These are phyloP conservation scores for Ophion costatus DNA, from an alignment of 2,888 invertebrate genomes.

Conservation along the genomic window DNA sequence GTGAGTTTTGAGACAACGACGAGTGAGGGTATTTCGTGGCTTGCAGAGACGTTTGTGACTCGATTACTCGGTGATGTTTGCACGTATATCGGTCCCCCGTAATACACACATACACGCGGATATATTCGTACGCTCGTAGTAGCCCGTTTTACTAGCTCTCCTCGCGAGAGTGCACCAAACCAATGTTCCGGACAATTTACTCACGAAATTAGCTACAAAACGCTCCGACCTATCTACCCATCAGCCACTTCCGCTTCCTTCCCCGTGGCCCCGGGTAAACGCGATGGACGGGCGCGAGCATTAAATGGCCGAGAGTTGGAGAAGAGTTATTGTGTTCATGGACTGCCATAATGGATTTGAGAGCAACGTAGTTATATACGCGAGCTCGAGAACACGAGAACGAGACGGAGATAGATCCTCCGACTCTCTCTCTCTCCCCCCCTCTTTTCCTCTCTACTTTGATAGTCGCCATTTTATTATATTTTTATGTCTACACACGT, in stretches of 20 bases:
- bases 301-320: conserved; percentile 82
- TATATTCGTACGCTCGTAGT: conserved; percentile 3
- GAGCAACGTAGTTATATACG: conserved; percentile 68
- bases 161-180: conserved; percentile 76
- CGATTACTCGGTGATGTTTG: conserved; percentile 62
- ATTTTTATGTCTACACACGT: too few species aligned
- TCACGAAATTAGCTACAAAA: conserved; percentile 83
- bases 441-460: too few species aligned
- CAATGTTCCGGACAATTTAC: conserved; percentile 84
- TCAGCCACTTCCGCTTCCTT: conserved; percentile 83
- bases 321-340: conserved; percentile 83
- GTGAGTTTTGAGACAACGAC: not conserved
- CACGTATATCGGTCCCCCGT: conserved; percentile 47
- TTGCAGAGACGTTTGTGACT: conserved; percentile 37
- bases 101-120: conserved; percentile 17
- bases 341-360: conserved; percentile 80
- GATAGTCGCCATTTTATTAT: too few species aligned
- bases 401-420: conserved; percentile 42
- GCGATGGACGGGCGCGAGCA: conserved; percentile 79
- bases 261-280: conserved; percentile 76
- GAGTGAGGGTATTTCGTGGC: conserved; percentile 54
- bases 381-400: conserved; percentile 38
- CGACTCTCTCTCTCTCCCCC: conserved; percentile 24
- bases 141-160: conserved; percentile 45
- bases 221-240: conserved; percentile 82